Evolutionary conservation across 2,888 invertebrate genomes (phyloP).

Genomic region (Cerastoderma edule): DNA sequence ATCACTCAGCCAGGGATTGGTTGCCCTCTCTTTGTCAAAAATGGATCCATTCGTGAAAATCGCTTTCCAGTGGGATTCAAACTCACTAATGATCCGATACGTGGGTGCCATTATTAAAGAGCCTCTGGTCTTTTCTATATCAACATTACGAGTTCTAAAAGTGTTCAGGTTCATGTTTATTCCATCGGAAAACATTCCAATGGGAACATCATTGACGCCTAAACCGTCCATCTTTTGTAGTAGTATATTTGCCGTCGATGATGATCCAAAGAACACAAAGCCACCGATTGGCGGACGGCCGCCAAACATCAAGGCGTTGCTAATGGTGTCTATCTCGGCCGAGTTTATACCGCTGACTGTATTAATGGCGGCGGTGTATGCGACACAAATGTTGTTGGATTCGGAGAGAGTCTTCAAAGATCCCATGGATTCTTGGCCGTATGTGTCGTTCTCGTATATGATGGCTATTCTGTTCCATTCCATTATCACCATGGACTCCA

Average conservation of each 20-base stretch:
- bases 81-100: conserved; percentile 39
- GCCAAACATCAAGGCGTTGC: conserved; percentile 25
- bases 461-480: conserved; percentile 70
- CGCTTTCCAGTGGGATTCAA: conserved; percentile 34
- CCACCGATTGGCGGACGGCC: conserved; percentile 18
- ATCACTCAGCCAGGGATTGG: conserved; percentile 39
- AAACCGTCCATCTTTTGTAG: conserved; percentile 22
- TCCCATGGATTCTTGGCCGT: conserved; percentile 50
- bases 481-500: conserved; percentile 51
- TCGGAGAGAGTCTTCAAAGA: conserved; percentile 31
- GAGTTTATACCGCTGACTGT: conserved; percentile 17
- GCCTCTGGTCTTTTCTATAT: conserved; percentile 29
- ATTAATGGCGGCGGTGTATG: conserved; percentile 21
- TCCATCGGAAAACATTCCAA: conserved; percentile 37
- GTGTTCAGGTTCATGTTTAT: conserved; percentile 21
- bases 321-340: conserved; percentile 12
- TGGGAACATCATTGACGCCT: conserved; percentile 23
- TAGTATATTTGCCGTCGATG: conserved; percentile 23
- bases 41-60: conserved; percentile 37
- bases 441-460: conserved; percentile 58
- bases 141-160: conserved; percentile 9
- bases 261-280: conserved; percentile 32
- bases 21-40: conserved; percentile 19
- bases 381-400: conserved; percentile 53
- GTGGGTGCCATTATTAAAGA: conserved; percentile 28